phyloP scores from a whole-genome alignment of 1,140 invertebrate species.

The Solenopsis fugax region DNA sequence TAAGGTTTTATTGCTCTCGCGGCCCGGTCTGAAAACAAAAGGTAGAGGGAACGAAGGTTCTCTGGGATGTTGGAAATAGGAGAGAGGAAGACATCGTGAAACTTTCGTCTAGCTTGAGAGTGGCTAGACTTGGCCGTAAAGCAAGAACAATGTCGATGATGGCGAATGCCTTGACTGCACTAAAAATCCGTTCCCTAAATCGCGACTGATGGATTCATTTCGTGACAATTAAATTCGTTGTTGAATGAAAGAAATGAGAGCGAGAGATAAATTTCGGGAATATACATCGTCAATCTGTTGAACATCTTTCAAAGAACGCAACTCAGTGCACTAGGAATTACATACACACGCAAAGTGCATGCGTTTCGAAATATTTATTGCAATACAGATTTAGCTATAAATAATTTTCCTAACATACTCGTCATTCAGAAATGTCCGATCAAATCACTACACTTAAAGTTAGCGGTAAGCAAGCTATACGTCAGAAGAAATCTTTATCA shows the following conservation, averaged over 20 bases:
- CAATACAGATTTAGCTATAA: background rate
- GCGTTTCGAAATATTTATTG: background rate
- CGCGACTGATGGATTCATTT: conserved; percentile 11
- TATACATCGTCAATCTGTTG: background rate
- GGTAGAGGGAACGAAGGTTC: conserved; percentile 55
- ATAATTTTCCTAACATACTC: background rate
- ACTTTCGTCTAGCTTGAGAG: conserved; percentile 37
- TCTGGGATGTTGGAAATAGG: background rate
- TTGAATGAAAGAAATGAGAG: background rate
- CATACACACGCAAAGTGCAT: background rate
- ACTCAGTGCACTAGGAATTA: background rate
- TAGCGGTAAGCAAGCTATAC: conserved; percentile 66
- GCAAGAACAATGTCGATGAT: conserved; percentile 26
- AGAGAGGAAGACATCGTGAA: conserved; percentile 47
- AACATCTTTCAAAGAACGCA: background rate
- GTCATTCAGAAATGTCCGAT: background rate
- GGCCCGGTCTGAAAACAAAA: conserved; percentile 69
- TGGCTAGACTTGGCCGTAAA: conserved; percentile 23
- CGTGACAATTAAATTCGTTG: background rate
- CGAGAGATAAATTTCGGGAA: background rate
- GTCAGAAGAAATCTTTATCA: conserved; percentile 74
- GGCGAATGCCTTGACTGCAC: conserved; percentile 5
- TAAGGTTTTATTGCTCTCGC: conserved; percentile 78
- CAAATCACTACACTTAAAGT: conserved; percentile 41
- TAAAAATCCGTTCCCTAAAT: conserved; percentile 2